Percentiles rank a stretch among this genome's conserved stretches.
Conservation (phyloP, 2,113 vertebrate species). For the Poicephalus meyeri region DNA sequence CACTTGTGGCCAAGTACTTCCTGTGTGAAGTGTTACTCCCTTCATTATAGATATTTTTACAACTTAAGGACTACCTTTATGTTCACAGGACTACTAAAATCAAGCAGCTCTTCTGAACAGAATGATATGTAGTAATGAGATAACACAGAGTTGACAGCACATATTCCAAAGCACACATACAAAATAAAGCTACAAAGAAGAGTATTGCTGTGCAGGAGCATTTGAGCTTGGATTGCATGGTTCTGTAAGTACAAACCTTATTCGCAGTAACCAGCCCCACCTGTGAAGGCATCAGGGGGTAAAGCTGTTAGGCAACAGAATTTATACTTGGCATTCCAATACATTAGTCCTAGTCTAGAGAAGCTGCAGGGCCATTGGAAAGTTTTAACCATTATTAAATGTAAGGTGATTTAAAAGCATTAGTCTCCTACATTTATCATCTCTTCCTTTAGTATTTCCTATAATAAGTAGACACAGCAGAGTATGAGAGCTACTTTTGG, state of each 20-base stretch:
- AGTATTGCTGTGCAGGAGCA: slow-evolving; percentile 60
- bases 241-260: slow-evolving; percentile 85
- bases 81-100: not conserved
- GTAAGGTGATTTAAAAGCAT: slow-evolving; percentile 9
- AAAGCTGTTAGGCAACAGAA: slow-evolving; percentile 78
- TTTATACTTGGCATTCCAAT: slow-evolving; percentile 43
- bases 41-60: not conserved
- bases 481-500: not conserved
- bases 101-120: not conserved
- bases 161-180: slow-evolving; percentile 45
- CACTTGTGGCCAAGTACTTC: not conserved
- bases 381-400: slow-evolving; percentile 23
- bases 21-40: not conserved
- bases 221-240: slow-evolving; percentile 49
- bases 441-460: not conserved
- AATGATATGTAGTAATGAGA: not conserved
- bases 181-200: slow-evolving; percentile 53
- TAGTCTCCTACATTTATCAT: not conserved
- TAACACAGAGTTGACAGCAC: slow-evolving; percentile 15
- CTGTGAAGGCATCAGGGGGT: slow-evolving; percentile 83
- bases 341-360: slow-evolving; percentile 59
- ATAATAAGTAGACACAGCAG: not conserved
- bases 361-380: slow-evolving; percentile 29
- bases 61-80: not conserved
- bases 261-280: slow-evolving; percentile 82